Conservation (phyloP, 2,113 vertebrate genomes). For the Echinops telfairi region DNA sequence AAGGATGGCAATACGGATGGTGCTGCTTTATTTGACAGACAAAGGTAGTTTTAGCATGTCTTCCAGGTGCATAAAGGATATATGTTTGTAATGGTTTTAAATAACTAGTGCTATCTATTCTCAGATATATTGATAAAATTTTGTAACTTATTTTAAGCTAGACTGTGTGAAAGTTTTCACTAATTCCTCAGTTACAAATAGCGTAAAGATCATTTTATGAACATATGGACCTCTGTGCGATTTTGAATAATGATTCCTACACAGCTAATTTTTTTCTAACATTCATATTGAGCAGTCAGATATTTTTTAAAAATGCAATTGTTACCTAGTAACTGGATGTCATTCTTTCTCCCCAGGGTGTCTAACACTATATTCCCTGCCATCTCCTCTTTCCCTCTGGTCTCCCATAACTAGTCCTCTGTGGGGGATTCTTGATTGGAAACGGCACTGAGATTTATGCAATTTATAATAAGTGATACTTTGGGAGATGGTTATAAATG, state of each 20-base stretch:
- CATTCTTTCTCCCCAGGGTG: background rate
- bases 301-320: background rate
- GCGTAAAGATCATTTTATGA: constrained; percentile 28
- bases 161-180: background rate
- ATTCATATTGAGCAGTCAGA: background rate
- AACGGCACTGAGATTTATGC: background rate
- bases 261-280: background rate
- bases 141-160: constrained; percentile 18
- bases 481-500: constrained; percentile 22
- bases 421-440: background rate
- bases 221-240: background rate
- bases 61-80: background rate
- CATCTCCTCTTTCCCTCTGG: background rate
- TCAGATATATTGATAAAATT: background rate
- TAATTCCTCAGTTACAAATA: constrained; percentile 37
- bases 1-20: background rate
- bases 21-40: background rate
- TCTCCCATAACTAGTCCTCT: background rate
- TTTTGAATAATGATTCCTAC: background rate
- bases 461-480: background rate
- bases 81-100: background rate
- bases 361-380: background rate
- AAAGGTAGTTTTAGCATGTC: background rate
- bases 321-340: background rate
- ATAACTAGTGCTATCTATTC: background rate